Evolutionary conservation across 2,797 vertebrate species (phyloP).

Genomic region (Pteropus rufus): DNA sequence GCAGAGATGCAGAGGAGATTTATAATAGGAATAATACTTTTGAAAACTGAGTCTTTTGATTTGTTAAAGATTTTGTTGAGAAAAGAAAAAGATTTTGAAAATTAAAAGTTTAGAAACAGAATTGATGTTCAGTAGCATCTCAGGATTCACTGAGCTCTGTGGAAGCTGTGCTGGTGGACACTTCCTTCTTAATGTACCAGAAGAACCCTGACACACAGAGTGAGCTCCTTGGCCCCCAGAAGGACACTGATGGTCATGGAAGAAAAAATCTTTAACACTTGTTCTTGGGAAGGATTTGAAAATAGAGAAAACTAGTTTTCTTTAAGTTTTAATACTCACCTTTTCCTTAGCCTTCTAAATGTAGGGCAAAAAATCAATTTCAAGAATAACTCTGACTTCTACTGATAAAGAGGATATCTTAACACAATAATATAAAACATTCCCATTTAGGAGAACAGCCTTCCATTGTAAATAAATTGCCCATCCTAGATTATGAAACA

Average conservation of each 20-base stretch:
- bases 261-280: not conserved
- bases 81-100: not conserved
- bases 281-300: constrained; percentile 20
- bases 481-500: not conserved
- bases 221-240: not conserved
- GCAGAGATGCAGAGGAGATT: not conserved
- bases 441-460: not conserved
- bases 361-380: not conserved
- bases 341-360: not conserved
- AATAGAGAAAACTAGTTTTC: not conserved
- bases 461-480: not conserved
- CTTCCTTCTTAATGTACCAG: not conserved
- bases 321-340: not conserved
- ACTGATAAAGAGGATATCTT: not conserved
- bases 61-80: not conserved
- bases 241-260: not conserved
- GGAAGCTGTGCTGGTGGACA: not conserved
- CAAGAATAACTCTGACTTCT: not conserved
- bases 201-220: not conserved
- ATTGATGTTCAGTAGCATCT: not conserved
- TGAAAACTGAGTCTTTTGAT: constrained; percentile 23
- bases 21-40: not conserved
- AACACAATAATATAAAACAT: not conserved
- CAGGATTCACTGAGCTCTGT: not conserved
- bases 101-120: constrained; percentile 10